Evolutionary conservation across 2,888 invertebrate genomes (phyloP).

Genomic region (Eupithecia tripunctaria): DNA sequence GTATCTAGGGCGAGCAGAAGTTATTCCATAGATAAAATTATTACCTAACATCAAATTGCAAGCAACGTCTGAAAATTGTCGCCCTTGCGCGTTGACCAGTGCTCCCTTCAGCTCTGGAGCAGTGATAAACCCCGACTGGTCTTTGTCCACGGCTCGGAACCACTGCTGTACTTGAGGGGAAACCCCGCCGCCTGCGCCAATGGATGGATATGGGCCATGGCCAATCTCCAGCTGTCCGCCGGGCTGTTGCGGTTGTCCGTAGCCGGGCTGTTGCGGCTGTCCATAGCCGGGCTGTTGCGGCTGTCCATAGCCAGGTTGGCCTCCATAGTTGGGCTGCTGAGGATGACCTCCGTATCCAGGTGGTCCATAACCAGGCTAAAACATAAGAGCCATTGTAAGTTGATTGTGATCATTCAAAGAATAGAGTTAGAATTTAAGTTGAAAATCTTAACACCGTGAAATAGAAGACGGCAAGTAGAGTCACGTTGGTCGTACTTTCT

Average conservation of each 20-base stretch:
- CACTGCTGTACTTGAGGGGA: slow-evolving; percentile 92
- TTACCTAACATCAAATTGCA: slow-evolving; percentile 94
- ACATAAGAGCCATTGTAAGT: not conserved
- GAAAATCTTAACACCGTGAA: not conserved
- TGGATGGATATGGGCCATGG: slow-evolving; percentile 78
- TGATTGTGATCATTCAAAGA: not conserved
- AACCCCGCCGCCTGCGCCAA: slow-evolving; percentile 80
- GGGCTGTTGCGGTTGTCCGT: slow-evolving; percentile 23
- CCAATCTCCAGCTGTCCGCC: slow-evolving; percentile 71
- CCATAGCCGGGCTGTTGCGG: slow-evolving; percentile 9
- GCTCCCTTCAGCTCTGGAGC: slow-evolving; percentile 91
- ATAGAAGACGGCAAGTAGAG: not conserved
- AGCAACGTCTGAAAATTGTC: slow-evolving; percentile 91
- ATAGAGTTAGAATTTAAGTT: not conserved
- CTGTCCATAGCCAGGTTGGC: slow-evolving; percentile 11
- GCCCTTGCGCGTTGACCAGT: slow-evolving; percentile 93
- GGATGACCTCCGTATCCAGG: slow-evolving; percentile 54
- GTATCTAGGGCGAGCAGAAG: not conserved
- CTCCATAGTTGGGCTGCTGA: slow-evolving; percentile 52
- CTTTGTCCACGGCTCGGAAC: slow-evolving; percentile 93
- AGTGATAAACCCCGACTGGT: slow-evolving; percentile 92
- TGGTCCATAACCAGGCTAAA: slow-evolving; percentile 37
- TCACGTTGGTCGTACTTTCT: not conserved
- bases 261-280: slow-evolving; percentile 4
- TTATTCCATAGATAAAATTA: slow-evolving; percentile 6